phyloP scores from a whole-genome alignment of 2,113 vertebrate genomes.

The Gopherus evgoodei region DNA sequence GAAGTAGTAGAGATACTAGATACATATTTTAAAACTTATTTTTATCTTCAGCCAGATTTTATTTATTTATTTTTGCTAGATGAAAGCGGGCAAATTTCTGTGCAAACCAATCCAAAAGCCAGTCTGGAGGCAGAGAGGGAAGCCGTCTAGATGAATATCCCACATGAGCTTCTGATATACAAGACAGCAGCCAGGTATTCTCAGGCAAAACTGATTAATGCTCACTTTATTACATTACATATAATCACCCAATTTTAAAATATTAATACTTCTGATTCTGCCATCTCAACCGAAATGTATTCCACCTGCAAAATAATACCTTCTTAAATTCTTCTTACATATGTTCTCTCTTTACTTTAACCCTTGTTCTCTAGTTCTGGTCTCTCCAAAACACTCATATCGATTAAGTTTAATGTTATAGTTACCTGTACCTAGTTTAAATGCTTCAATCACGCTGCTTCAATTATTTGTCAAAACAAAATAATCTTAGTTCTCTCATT shows the following conservation, averaged over 20 bases:
- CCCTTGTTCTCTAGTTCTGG: not conserved
- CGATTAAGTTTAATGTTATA: not conserved
- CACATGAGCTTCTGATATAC: not conserved
- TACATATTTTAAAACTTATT: not conserved
- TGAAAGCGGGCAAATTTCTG: not conserved
- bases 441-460: not conserved
- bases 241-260: not conserved
- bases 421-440: not conserved
- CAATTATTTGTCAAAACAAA: not conserved
- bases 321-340: not conserved
- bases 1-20: not conserved
- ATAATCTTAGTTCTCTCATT: not conserved
- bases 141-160: not conserved
- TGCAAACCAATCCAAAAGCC: not conserved
- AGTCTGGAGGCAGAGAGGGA: not conserved
- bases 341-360: not conserved
- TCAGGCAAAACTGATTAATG: not conserved
- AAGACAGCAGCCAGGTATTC: not conserved
- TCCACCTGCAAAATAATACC: not conserved
- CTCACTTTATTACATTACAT: not conserved
- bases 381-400: not conserved
- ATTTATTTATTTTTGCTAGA: not conserved
- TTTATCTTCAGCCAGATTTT: not conserved
- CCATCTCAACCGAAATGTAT: not conserved
- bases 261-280: constrained; percentile 2